These are phyloP conservation scores for Syngnathus scovelli DNA, from an alignment of 2,113 vertebrate species.

Conservation along the genomic window DNA sequence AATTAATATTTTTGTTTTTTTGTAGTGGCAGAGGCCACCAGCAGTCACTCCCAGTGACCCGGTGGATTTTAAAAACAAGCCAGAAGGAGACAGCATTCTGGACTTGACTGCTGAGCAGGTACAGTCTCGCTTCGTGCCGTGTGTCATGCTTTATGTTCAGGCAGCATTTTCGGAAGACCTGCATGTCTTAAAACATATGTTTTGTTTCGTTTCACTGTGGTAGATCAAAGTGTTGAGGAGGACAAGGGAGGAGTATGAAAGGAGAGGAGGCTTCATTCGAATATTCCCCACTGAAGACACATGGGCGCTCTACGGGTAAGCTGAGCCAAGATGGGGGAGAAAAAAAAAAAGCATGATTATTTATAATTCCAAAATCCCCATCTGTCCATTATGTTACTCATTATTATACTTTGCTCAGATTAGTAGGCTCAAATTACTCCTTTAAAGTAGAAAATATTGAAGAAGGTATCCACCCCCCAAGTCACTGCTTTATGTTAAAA, in stretches of 20 bases:
- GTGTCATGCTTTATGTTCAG: neutral
- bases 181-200: slow-evolving; percentile 3
- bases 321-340: slow-evolving; percentile 16
- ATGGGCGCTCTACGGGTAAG: slow-evolving; percentile 90
- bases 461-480: neutral
- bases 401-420: slow-evolving; percentile 19
- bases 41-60: slow-evolving; percentile 76
- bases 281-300: slow-evolving; percentile 91
- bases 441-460: slow-evolving; percentile 1
- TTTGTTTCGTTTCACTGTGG: slow-evolving; percentile 9
- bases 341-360: slow-evolving; percentile 6
- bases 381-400: slow-evolving; percentile 14
- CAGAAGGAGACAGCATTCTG: slow-evolving; percentile 72
- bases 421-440: slow-evolving; percentile 2
- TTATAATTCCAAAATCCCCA: slow-evolving; percentile 7
- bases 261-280: slow-evolving; percentile 89
- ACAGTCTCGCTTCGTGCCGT: slow-evolving; percentile 13
- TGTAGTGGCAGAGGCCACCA: slow-evolving; percentile 72
- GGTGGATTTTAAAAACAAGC: slow-evolving; percentile 72
- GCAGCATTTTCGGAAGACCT: neutral
- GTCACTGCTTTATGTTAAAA: slow-evolving; percentile 32
- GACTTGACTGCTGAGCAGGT: slow-evolving; percentile 88
- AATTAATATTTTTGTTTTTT: neutral
- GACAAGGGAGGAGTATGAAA: slow-evolving; percentile 86
- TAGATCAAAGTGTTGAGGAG: slow-evolving; percentile 86